Base-by-base conservation (phyloP, 2,113 vertebrate genomes). In the Percopsis transmontana region DNA sequence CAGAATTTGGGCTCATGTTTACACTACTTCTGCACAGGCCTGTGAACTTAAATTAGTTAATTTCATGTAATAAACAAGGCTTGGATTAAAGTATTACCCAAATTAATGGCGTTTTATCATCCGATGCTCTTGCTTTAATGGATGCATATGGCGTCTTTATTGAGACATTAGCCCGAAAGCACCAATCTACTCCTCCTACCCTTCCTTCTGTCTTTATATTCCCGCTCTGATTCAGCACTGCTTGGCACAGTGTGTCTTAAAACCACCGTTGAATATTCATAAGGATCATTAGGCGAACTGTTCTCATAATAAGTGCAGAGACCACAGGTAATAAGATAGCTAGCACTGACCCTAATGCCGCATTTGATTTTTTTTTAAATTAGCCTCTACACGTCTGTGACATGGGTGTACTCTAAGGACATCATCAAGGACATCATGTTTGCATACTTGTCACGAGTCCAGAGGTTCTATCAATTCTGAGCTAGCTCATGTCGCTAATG, bases 231-330 rank as follows among this genome's bases (percentile, higher is more conserved):
- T 62, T 59, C 24, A 18, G 21, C 10, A 8, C 47, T 4, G 9
- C 53, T 18, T n/a, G 62, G 51, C 58, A 38, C 8, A 55, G 27
- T 11, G 0, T 24, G 18, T 20, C 58, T 72, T 62, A 45, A 66
- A 78, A 58, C 62, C 70, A 20, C 21, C 39, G 62, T 41, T 70
- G 67, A 76, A 74, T 85, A 79, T 77, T 77, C 61, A 74, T 66
- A 40, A 2, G 0, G 15, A 12, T 74, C 53, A 72, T 73, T 61
- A 57, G 38, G 33, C 47, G 20, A 58, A 64, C 56, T 16, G 50
- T 70, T 16, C 71, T 62, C 24, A 55, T 64, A 56, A 70, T 47
- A 10, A 62, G 65, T 13, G 53, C 52, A 41, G 59, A 13, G 54
- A 51, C 27, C 5, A 2, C 40, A 52, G 68, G 19, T 41, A 40